Base-by-base conservation (phyloP, 2,888 invertebrate species). In the Malthinus flaveolus region DNA sequence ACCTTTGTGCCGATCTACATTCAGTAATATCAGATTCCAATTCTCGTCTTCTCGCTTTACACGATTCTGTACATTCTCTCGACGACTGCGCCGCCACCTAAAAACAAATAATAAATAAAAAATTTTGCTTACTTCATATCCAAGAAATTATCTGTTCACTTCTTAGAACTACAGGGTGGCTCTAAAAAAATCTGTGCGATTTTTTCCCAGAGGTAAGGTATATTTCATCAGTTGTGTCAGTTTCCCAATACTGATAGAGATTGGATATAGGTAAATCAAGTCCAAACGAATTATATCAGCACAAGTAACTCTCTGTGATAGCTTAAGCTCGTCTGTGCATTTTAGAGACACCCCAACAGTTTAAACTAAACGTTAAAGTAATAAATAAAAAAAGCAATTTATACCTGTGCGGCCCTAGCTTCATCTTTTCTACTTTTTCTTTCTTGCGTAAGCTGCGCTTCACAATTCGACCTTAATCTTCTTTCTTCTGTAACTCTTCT, bases 401-500 rank as follows among this genome's bases (percentile, higher is more conserved):
- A 23, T 23, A 66, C 66, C 46, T 65, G 65, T 74, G 77, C 76
- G 66, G 78, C 69, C 73, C 73, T 71, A 75, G 79, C 77, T 65
- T 80, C 80, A 39, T 79, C 78, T 73, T 83, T 90, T 62, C 88
- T 84, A 32, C 84, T 87, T 74, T 91, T 89, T 67, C 90, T 83
- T 72, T 92, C 90, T 59, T 86, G 84, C 64, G 83, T 83, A 58
- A 93, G 77, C 73, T 90, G 91, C 48, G 87, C 83, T 74, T 94
- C 93, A 32, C 87, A 80, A 23, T 86, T 85, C 49, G 86, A 82
- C 68, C 93, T 86, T 70, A 88, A 84, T 67, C 94, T 88, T 47
- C 93, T 82, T 80, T 97, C 95, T 64, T 95, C 97, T 42, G 86
- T 86, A 63, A 97, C 82, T 63, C 91, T 87, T 68, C 92, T 86